Evolutionary conservation across 2,888 invertebrate genomes (phyloP).

Genomic region (Argynnis bischoffii): DNA sequence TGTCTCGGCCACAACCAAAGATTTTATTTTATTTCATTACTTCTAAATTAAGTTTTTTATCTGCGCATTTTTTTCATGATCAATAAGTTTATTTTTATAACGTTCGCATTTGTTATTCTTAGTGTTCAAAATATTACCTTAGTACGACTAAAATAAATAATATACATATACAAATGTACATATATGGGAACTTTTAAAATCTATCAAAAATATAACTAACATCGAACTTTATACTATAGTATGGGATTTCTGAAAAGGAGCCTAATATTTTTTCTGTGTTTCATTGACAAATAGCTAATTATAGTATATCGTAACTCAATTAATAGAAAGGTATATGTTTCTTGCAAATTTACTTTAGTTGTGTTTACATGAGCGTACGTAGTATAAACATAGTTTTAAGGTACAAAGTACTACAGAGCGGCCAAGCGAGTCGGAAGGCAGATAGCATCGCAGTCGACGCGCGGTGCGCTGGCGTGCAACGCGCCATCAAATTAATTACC

Average conservation of each 20-base stretch:
- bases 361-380: constrained; percentile 13
- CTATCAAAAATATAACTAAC: no score
- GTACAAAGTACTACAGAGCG: constrained; percentile 27
- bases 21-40: constrained; percentile 32
- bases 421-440: constrained; percentile 36
- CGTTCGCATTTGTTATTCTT: not conserved
- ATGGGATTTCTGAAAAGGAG: no score
- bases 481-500: constrained; percentile 63
- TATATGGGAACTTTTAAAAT: no score
- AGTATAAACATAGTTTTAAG: constrained; percentile 25
- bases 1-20: constrained; percentile 43
- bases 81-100: not conserved
- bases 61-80: not conserved
- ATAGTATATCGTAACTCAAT: not conserved
- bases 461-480: constrained; percentile 44
- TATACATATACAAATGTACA: no score
- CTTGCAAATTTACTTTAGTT: constrained; percentile 2
- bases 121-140: no score
- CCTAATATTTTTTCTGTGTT: not conserved
- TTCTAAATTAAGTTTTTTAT: constrained; percentile 13
- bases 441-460: constrained; percentile 47
- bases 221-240: no score
- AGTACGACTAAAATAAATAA: no score
- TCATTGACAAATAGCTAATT: not conserved
- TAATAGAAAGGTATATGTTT: constrained; percentile 7